Base-by-base conservation (phyloP, 1,140 invertebrate genomes). In the Eciton burchellii region DNA sequence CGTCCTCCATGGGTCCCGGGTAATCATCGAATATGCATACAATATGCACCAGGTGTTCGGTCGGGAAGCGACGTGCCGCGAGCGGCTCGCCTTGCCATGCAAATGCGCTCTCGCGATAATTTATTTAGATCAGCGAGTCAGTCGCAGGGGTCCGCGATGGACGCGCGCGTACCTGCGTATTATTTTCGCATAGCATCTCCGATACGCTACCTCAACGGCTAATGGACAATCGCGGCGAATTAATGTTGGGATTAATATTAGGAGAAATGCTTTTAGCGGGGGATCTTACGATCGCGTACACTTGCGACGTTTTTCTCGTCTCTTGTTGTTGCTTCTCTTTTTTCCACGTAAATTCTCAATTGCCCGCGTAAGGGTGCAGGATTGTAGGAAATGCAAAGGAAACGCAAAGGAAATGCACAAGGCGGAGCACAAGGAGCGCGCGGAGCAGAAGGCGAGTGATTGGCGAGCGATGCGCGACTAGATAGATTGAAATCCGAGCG, bases 41-140 rank as follows among this genome's bases (percentile, higher is more conserved):
- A 47, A 81, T 83, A 71, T 86, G 72, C 79, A 85, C 89, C 88
- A 90, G 89, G 84, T 88, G 85, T 88, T 84, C 84, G 63, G 63
- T 72, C 65, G 71, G 86, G 49, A 74, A 77, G 71, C 62, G 70
- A 62, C n/a, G n/a, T n/a, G 52, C 52, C 49, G 84, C 74, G 65
- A 54, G 88, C 87, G 87, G 88, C 81, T 68, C 79, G 76, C 86
- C 86, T 89, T 90, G 83, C 88, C 79, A 91, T 91, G 90, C 86
- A 87, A 89, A 90, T 91, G 72, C 35, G 65, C 26, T n/a, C 26
- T n/a, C 35, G 74, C 41, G 74, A 89, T 92, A 92, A 92, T 91
- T 93, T 90, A 92, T 91, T 86, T 83, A 89, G 87, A 90, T 91
- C n/a, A n/a, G 88, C 88, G 85, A 89, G 77, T 84, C 85, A 83